phyloP scores from a whole-genome alignment of 2,113 vertebrate genomes.

The Tupaia tana region DNA sequence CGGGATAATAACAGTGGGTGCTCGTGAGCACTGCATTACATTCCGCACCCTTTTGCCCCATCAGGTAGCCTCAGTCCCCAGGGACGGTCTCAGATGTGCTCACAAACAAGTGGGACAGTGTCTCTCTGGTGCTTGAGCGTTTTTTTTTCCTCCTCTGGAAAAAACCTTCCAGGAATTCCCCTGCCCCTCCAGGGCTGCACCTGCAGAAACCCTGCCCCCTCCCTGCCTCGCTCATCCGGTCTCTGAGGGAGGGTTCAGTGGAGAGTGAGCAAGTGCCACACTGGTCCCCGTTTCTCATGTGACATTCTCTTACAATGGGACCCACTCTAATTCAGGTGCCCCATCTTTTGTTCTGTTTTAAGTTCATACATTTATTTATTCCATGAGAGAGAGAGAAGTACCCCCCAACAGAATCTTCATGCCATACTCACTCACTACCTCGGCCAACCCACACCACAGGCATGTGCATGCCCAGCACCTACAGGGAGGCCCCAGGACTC shows the following conservation, averaged over 20 bases:
- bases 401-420: no score
- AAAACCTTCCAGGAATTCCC: no score
- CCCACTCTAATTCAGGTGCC: not conserved
- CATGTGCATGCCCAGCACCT: no score
- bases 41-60: not conserved
- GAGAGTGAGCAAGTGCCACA: not conserved
- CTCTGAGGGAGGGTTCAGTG: not conserved
- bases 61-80: not conserved
- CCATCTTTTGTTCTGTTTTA: not conserved
- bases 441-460: no score
- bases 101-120: no score
- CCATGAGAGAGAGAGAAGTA: no score
- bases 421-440: no score
- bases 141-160: not conserved
- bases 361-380: no score
- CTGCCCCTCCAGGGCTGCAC: no score
- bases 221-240: not conserved
- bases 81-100: not conserved
- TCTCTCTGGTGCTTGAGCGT: not conserved
- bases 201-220: not conserved
- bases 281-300: accelerated
- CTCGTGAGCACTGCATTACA: not conserved
- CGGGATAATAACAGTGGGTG: not conserved
- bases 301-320: not conserved
- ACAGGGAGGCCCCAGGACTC: no score